Percentiles rank a stretch among this genome's conserved stretches.
phyloP scores from a whole-genome alignment of 2,797 vertebrate species.

The Trachops cirrhosus region DNA sequence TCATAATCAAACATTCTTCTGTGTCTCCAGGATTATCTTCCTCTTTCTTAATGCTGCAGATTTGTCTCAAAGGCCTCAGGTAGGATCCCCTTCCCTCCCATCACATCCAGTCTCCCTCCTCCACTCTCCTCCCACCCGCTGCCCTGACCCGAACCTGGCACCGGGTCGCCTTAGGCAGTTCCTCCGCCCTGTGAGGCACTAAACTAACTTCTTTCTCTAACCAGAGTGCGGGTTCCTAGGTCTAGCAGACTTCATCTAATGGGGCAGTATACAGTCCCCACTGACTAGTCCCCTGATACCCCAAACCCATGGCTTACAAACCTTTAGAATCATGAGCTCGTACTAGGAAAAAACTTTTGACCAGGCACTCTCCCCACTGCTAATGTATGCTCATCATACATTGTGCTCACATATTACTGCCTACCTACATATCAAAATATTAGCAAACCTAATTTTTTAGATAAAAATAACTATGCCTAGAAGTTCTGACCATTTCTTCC shows the following conservation, averaged over 20 bases:
- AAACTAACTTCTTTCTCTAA: neutral
- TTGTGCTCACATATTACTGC: neutral
- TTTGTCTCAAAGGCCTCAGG: neutral
- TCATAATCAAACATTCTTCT: neutral
- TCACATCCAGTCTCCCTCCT: neutral
- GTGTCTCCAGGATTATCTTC: neutral
- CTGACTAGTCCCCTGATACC: neutral
- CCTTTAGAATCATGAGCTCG: neutral
- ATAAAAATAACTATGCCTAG: neutral
- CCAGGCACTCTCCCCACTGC: too few species aligned
- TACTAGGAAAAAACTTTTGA: neutral
- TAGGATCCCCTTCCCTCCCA: neutral
- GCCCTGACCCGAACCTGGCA: neutral
- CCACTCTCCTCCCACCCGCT: fast-evolving
- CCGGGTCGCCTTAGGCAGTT: neutral
- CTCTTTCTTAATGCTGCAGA: neutral
- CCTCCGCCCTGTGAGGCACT: too few species aligned
- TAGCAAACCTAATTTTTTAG: neutral
- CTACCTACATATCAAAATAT: neutral
- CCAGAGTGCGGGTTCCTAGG: neutral
- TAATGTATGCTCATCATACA: neutral
- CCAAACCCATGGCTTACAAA: neutral
- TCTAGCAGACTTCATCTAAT: neutral
- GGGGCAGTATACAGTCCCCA: neutral
- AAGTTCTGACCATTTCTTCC: neutral